Base-by-base conservation (phyloP, 2,797 vertebrate species). In the Hyperoplus lanceolatus region DNA sequence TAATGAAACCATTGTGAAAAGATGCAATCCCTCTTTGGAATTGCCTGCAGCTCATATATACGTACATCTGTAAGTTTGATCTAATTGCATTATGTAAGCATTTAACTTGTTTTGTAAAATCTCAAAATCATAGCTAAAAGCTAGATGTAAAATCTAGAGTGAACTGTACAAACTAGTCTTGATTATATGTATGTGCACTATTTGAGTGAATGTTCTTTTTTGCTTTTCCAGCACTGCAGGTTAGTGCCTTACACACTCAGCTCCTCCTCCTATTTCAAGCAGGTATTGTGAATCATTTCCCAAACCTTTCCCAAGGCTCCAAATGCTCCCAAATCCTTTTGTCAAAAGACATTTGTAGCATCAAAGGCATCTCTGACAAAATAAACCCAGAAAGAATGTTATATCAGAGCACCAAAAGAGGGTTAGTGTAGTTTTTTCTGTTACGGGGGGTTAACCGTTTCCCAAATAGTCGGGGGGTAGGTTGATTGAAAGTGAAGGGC, bases 401-500 rank as follows among this genome's bases (percentile, higher is more conserved):
- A 87, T 87, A 90, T 88, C 83, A 84, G 84, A 82, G 90, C 78
- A 89, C 90, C 92, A 95, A 93, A 29, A 92, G 90, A 92, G 93
- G 87, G 92, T 88, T 94, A 93, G 90, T 94, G 92, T 91, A 92
- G 90, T 92, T 96, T 96, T 96, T 96, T 95, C 82, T 29, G 29
- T 29, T 29, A 29, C 29, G 77, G 85, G 80, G 94, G 93, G 95
- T 96, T 96, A 96, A 96, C 87, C 72, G 91, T 95, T 94, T 94
- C 87, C 29, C 91, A 95, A 96, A 96, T 95, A 94, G 94, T 93
- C 84, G 89, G 92, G 89, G 92, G 89, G 87, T 95, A 89, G 29
- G 89, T 84, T 96, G 94, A 97, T 96, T 96, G 93, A 95, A 96
- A 96, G 96, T 96, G 95, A 98, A 97, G 95, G 96, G 92, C 93